Percentiles rank a stretch among this genome's conserved stretches.
These are phyloP conservation scores for Zosterops lateralis DNA, from an alignment of 2,113 vertebrate species.

Conservation along the genomic window DNA sequence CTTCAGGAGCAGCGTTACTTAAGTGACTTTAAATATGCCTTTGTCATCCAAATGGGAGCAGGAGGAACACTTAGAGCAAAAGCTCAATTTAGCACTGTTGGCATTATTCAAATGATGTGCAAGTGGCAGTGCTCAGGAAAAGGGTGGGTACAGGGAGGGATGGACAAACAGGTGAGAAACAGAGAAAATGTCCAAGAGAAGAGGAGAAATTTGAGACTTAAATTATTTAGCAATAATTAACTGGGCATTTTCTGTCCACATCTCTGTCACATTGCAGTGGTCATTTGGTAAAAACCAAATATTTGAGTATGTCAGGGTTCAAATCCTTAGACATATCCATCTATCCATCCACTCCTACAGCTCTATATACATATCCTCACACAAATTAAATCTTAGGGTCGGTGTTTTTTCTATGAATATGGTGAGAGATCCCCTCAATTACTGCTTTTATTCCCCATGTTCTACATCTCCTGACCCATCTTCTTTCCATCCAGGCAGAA, in stretches of 20 bases:
- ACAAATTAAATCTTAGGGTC: not conserved
- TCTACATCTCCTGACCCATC: not conserved
- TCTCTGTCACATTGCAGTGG: not conserved
- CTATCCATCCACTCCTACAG: not conserved
- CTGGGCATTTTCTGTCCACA: not conserved
- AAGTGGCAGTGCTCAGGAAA: not conserved
- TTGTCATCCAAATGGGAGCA: constrained; percentile 32
- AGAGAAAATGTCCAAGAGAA: not conserved
- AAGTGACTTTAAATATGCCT: constrained; percentile 18
- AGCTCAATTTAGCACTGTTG: not conserved
- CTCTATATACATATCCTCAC: not conserved
- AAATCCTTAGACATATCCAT: not conserved
- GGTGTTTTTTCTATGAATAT: not conserved
- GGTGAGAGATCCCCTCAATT: not conserved
- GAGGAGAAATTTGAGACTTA: not conserved
- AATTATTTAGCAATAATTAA: not conserved
- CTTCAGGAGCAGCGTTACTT: not conserved
- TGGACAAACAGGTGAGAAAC: not conserved
- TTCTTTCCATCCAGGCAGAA: not conserved
- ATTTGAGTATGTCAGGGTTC: accelerated
- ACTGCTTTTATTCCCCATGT: not conserved
- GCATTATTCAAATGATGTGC: not conserved
- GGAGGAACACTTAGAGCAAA: not conserved
- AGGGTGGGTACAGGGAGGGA: not conserved
- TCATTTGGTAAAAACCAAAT: not conserved